A percentile compares a stretch with the other conserved stretches of the same genome.
Conservation (phyloP, 2,113 vertebrate species). For the Pluvianellus socialis region DNA sequence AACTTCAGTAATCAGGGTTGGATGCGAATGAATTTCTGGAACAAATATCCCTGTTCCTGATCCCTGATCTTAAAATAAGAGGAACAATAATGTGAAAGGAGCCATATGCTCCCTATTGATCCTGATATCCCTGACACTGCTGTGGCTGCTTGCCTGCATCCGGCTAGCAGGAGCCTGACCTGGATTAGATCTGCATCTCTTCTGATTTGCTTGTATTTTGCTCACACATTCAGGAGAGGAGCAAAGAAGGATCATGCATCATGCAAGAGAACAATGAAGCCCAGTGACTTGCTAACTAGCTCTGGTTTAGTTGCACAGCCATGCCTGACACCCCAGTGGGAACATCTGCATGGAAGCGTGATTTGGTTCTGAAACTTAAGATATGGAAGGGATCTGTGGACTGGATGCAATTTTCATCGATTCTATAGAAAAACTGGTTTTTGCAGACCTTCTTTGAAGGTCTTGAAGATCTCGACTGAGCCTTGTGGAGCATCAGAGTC, state of each 20-base stretch:
- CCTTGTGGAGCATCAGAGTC: rapidly evolving
- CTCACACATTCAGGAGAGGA: not conserved
- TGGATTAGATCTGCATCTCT: not conserved
- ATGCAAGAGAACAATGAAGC: not conserved
- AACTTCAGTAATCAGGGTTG: not conserved
- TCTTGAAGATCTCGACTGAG: not conserved
- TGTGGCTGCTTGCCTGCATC: not conserved
- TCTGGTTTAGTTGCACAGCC: not conserved
- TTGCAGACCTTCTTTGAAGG: not conserved
- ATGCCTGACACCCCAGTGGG: not conserved
- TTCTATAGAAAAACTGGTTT: not conserved
- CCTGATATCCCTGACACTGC: not conserved
- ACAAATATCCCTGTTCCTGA: not conserved
- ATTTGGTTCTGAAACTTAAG: not conserved
- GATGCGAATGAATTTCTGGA: not conserved
- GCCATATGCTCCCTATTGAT: not conserved
- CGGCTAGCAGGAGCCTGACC: not conserved
- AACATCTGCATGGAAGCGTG: rapidly evolving
- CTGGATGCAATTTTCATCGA: not conserved
- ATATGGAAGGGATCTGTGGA: not conserved
- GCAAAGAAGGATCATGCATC: not conserved
- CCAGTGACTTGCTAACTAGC: not conserved
- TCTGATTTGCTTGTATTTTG: not conserved
- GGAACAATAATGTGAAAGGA: not conserved
- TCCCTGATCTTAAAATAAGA: not conserved